Percentiles rank a stretch among this genome's conserved stretches.
Conservation (phyloP, 2,888 invertebrate species). For the Gryllus longicercus region DNA sequence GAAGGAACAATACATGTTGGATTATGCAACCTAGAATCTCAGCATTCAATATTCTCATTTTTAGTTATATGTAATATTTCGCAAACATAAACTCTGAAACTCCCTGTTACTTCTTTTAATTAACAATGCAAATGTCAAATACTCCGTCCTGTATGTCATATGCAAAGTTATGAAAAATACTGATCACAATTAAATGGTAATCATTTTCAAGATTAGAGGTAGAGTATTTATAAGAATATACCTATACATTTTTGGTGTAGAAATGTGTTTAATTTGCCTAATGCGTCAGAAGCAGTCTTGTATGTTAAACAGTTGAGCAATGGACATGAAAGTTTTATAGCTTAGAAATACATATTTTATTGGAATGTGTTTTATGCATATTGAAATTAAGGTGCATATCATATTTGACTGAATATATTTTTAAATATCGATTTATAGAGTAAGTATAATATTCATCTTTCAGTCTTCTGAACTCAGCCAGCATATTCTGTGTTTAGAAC, state of each 20-base stretch:
- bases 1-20: too few species aligned
- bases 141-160: conserved; percentile 11
- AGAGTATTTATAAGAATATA: conserved; percentile 2
- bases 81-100: too few species aligned
- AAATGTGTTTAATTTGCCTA: not conserved
- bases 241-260: not conserved
- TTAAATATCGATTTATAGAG: not conserved
- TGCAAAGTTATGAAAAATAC: not conserved
- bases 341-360: conserved; percentile 6
- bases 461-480: not conserved
- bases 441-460: not conserved
- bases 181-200: not conserved
- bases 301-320: not conserved
- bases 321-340: not conserved
- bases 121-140: conserved; percentile 2
- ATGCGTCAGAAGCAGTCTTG: not conserved
- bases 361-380: not conserved
- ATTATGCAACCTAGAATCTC: too few species aligned
- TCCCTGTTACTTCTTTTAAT: not conserved
- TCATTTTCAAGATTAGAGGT: not conserved
- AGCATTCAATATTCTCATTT: too few species aligned
- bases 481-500: not conserved
- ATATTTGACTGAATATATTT: conserved; percentile 11
- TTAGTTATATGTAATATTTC: too few species aligned
- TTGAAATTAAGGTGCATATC: conserved; percentile 2